Conservation (phyloP, 2,888 invertebrate genomes). For the Xiphydria camelus region DNA sequence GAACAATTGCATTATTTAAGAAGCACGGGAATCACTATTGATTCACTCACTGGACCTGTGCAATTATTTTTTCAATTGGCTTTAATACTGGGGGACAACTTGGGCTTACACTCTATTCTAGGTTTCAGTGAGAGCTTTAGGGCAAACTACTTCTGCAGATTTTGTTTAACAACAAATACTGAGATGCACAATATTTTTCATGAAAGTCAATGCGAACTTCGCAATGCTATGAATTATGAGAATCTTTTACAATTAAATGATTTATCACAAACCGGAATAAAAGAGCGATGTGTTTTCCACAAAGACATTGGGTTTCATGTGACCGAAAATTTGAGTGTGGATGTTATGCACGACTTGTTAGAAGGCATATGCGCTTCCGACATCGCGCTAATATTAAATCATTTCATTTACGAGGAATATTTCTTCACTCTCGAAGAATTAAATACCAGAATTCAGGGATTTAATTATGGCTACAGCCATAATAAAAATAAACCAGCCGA, state of each 20-base stretch:
- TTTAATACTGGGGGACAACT: conserved; percentile 25
- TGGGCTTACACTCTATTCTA: conserved; percentile 20
- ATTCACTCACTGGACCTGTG: not conserved
- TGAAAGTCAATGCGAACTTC: conserved; percentile 11
- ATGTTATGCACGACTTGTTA: conserved; percentile 24
- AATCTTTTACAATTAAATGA: conserved; percentile 9
- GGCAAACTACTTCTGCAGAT: conserved; percentile 20
- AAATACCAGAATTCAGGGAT: too few relatives aligned
- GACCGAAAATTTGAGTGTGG: conserved; percentile 19
- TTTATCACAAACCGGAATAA: conserved; percentile 15
- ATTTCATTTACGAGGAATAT: conserved; percentile 11
- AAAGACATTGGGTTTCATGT: too few relatives aligned
- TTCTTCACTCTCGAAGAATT: conserved; percentile 1
- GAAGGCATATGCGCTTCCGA: conserved; percentile 24
- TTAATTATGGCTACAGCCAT: too few relatives aligned
- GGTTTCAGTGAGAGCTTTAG: conserved; percentile 27
- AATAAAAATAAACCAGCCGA: too few relatives aligned
- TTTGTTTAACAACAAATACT: conserved; percentile 20
- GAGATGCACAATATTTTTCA: conserved; percentile 11
- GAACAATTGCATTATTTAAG: conserved; percentile 23
- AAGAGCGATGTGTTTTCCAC: too few relatives aligned
- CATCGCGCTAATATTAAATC: conserved; percentile 1
- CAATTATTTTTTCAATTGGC: conserved; percentile 21
- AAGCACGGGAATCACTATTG: conserved; percentile 17
- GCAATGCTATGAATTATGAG: conserved; percentile 18